phyloP scores from a whole-genome alignment of 2,888 invertebrate species.

The Trichacis sp. region DNA sequence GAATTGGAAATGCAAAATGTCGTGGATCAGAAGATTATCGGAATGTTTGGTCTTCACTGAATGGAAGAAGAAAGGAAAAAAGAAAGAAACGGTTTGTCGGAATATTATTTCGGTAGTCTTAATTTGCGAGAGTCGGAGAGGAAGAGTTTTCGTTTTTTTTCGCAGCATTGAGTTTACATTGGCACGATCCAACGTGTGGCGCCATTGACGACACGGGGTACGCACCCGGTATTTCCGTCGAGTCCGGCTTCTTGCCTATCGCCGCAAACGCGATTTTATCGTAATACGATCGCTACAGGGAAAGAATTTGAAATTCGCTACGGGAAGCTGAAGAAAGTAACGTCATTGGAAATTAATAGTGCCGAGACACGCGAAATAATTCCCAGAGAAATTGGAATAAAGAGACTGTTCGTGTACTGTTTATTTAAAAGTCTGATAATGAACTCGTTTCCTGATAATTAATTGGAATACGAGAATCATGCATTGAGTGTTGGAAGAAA shows the following conservation, averaged over 20 bases:
- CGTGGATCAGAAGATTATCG: too few species aligned
- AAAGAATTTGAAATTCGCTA: conserved; percentile 31
- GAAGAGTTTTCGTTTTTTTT: background rate
- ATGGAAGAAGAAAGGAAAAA: background rate
- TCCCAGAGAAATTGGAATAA: background rate
- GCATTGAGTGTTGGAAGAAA: too few species aligned
- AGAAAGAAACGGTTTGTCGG: background rate
- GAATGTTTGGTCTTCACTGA: too few species aligned
- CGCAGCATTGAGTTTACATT: conserved; percentile 39
- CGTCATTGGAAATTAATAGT: conserved; percentile 14
- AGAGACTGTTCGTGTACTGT: too few species aligned
- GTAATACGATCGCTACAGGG: conserved; percentile 44
- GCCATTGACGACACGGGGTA: conserved; percentile 25
- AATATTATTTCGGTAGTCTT: background rate
- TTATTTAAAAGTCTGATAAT: too few species aligned
- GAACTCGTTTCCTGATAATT: too few species aligned
- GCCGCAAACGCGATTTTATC: conserved; percentile 40
- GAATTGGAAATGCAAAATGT: too few species aligned
- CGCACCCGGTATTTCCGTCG: conserved; percentile 48
- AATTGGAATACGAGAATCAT: too few species aligned
- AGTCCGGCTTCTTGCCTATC: conserved; percentile 44
- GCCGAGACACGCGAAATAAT: conserved; percentile 3
- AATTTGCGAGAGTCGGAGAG: background rate
- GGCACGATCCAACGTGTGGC: conserved; percentile 36
- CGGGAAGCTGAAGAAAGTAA: conserved; percentile 29